Evolutionary conservation across 2,113 vertebrate species (phyloP).

Genomic region (Ceyx cyanopectus): DNA sequence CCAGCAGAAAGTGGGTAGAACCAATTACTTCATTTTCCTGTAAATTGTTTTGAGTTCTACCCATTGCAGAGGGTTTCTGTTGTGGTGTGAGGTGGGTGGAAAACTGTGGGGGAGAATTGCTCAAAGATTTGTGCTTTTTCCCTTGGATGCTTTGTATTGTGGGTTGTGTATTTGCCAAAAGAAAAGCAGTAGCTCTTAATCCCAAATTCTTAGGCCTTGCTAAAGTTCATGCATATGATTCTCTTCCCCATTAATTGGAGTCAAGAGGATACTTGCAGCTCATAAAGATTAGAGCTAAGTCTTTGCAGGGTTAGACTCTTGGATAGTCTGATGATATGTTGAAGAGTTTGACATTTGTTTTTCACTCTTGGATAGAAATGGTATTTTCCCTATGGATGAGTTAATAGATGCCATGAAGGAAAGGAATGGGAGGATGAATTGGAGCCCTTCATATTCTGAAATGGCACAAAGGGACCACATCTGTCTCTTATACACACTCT

Average conservation of each 20-base stretch:
- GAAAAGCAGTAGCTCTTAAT: background rate
- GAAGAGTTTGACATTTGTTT: slow-evolving; percentile 1
- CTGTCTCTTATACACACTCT: background rate
- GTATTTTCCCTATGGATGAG: background rate
- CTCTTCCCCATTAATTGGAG: background rate
- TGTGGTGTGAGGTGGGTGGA: background rate
- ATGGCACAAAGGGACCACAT: background rate
- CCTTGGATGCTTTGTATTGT: background rate
- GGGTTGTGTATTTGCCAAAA: background rate
- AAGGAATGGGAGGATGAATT: background rate
- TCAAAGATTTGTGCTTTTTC: background rate
- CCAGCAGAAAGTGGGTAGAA: background rate
- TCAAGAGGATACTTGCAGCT: background rate
- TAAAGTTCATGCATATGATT: background rate
- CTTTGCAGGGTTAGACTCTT: background rate
- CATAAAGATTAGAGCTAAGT: background rate
- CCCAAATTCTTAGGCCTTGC: background rate
- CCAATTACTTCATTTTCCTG: background rate
- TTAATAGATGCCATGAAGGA: background rate
- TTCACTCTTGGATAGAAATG: background rate
- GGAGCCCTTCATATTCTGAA: background rate
- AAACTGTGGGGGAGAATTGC: background rate
- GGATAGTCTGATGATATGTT: background rate
- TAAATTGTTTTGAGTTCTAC: background rate
- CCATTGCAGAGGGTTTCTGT: background rate